phyloP scores from a whole-genome alignment of 2,797 vertebrate species.

The Lagothrix lagotricha region DNA sequence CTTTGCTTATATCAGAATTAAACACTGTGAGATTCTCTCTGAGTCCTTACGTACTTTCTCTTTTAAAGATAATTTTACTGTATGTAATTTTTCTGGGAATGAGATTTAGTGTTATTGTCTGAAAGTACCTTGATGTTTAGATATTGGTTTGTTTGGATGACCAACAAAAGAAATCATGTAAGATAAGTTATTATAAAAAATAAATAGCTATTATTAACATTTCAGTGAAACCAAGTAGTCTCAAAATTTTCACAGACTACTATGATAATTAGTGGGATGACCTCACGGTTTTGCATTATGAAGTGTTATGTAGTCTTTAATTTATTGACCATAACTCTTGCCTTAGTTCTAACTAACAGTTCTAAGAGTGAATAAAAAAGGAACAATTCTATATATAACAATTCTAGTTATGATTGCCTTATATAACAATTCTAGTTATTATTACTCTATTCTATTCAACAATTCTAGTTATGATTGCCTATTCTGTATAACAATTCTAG shows the following conservation, averaged over 20 bases:
- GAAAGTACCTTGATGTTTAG: background rate
- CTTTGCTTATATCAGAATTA: background rate
- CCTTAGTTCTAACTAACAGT: background rate
- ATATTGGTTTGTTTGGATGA: constrained; percentile 21
- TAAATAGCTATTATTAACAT: constrained; percentile 15
- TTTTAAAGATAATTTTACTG: background rate
- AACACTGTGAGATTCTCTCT: background rate
- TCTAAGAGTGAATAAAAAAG: background rate
- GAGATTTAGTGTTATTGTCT: background rate
- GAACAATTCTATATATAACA: background rate
- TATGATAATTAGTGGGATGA: background rate
- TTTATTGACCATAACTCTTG: background rate
- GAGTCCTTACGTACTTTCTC: background rate
- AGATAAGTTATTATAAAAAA: background rate
- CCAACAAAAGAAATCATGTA: background rate
- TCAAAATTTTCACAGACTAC: background rate
- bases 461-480: too few species aligned
- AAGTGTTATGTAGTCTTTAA: background rate
- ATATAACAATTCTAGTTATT: too few species aligned
- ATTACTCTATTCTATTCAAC: too few species aligned
- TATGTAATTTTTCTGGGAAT: background rate
- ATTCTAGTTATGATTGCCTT: background rate
- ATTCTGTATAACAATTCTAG: background rate
- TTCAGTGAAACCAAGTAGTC: background rate
- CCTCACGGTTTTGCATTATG: background rate